Percentiles rank a stretch among this genome's conserved stretches.
Evolutionary conservation across 2,113 vertebrate genomes (phyloP).

Genomic region (Illadopsis cleaveri): DNA sequence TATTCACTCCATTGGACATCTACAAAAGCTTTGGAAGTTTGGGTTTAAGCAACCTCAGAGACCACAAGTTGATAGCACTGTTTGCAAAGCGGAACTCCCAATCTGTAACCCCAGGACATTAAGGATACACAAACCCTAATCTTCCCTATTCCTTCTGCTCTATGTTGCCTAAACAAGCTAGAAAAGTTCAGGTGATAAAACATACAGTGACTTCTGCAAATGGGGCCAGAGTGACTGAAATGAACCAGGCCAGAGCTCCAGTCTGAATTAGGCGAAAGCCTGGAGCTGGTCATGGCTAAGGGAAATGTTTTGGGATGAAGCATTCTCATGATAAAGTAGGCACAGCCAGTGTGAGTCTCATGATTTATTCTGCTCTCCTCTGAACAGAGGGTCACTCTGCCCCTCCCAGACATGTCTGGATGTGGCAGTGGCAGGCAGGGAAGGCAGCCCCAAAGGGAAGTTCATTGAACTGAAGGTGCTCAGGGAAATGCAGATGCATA

Average conservation of each 20-base stretch:
- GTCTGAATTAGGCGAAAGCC: background rate
- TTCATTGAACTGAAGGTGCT: background rate
- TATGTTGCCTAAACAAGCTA: background rate
- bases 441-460: background rate
- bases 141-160: background rate
- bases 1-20: background rate
- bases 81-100: background rate
- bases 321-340: background rate
- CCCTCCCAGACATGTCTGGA: background rate
- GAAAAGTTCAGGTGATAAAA: background rate
- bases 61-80: background rate
- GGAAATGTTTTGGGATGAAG: background rate
- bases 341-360: background rate
- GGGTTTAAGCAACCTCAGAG: background rate
- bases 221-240: background rate
- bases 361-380: background rate
- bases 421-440: background rate
- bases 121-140: background rate
- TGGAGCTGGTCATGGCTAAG: background rate
- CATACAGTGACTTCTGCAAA: background rate
- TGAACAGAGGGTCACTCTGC: background rate
- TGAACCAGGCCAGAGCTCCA: background rate
- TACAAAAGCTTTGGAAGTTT: background rate
- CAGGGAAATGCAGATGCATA: background rate
- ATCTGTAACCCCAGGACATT: background rate